These are phyloP conservation scores for Nomada ferruginata DNA, from an alignment of 2,888 invertebrate species.

Conservation along the genomic window DNA sequence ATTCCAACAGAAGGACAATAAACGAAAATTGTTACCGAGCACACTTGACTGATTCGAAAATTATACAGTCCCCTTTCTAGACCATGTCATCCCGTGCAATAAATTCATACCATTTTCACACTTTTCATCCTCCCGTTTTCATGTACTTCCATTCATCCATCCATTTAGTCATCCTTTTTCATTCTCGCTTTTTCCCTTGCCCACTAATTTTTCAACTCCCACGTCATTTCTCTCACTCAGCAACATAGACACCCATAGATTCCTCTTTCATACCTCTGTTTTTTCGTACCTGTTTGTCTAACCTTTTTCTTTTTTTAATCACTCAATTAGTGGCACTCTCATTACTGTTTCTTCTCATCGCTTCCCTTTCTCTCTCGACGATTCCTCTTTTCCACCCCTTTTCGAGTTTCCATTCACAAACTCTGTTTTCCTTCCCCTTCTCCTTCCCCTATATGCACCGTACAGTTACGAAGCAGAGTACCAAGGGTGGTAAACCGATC, in stretches of 20 bases:
- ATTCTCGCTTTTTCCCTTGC: neutral
- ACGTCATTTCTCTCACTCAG: no score
- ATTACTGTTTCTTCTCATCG: neutral
- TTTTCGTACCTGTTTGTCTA: no score
- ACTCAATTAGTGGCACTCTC: no score
- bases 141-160: neutral
- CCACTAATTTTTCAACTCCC: neutral
- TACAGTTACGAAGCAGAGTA: constrained; percentile 29
- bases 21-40: no score
- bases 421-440: neutral
- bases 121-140: no score
- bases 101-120: neutral
- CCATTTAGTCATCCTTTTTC: neutral
- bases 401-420: neutral
- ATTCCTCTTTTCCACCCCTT: neutral
- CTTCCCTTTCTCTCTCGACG: neutral
- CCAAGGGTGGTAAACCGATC: constrained; percentile 51
- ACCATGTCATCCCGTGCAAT: no score
- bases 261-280: no score
- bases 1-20: no score
- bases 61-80: no score
- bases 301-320: no score
- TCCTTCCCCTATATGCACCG: neutral
- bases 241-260: no score
- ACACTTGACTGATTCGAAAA: no score